A percentile compares a stretch with the other conserved stretches of the same genome.
Conservation (phyloP, 2,888 invertebrate genomes). For the Drosophila subsilvestris region DNA sequence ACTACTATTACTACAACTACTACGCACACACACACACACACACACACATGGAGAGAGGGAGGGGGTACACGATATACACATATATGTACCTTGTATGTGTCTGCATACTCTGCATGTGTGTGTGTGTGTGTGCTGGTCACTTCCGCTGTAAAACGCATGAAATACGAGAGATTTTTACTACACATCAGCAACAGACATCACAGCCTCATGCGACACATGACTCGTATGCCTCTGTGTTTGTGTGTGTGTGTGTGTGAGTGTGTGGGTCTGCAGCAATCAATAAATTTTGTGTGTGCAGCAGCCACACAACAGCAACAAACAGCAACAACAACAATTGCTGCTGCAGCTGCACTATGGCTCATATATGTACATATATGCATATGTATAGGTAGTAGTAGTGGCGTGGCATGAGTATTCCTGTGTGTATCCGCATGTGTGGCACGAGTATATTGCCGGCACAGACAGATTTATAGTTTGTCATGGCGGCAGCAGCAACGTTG, state of each 20-base stretch:
- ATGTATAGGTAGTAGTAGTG: slow-evolving; percentile 16
- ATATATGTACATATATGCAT: slow-evolving; percentile 32
- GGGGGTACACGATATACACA: slow-evolving; percentile 45
- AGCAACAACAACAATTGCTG: slow-evolving; percentile 25
- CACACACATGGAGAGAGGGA: slow-evolving; percentile 24
- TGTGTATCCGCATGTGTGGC: background rate
- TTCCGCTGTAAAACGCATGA: slow-evolving; percentile 72
- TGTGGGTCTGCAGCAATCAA: slow-evolving; percentile 73
- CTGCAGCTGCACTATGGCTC: slow-evolving; percentile 40
- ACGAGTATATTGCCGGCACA: slow-evolving; percentile 61
- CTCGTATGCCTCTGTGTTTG: background rate
- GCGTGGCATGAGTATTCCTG: slow-evolving; percentile 11
- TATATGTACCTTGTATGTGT: slow-evolving; percentile 9
- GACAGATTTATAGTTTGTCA: slow-evolving; percentile 78
- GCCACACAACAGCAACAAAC: slow-evolving; percentile 42
- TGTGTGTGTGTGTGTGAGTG: slow-evolving; percentile 7
- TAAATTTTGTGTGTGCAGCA: slow-evolving; percentile 73
- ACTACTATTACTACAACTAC: slow-evolving; percentile 62
- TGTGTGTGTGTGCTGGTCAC: slow-evolving; percentile 57
- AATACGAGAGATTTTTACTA: slow-evolving; percentile 78
- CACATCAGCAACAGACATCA: slow-evolving; percentile 65
- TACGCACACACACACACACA: slow-evolving; percentile 42
- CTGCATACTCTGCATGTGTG: slow-evolving; percentile 2
- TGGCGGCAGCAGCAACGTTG: slow-evolving; percentile 53
- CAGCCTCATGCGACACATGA: slow-evolving; percentile 46